These are phyloP conservation scores for Ectobius pallidus DNA, from an alignment of 2,888 invertebrate genomes.

Conservation along the genomic window DNA sequence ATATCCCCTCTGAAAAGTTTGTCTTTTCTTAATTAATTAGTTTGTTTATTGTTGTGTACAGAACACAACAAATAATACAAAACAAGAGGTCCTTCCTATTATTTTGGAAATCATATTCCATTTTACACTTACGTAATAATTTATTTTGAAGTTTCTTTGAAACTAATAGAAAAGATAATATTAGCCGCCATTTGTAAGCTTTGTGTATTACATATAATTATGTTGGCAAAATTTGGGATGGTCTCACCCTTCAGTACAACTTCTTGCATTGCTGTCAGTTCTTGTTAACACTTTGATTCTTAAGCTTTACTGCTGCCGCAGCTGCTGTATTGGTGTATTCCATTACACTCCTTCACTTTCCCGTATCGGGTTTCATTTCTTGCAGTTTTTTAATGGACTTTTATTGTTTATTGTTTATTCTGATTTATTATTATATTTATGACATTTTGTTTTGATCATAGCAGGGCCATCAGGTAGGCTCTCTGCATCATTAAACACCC, in stretches of 20 bases:
- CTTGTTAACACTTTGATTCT: no score
- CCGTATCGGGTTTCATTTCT: background rate
- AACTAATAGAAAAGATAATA: no score
- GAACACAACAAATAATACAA: no score
- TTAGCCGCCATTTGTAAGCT: no score
- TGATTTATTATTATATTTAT: slow-evolving; percentile 21
- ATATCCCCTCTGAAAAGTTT: no score
- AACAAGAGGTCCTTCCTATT: no score
- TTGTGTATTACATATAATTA: no score
- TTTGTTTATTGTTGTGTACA: no score
- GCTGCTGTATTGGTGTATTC: background rate
- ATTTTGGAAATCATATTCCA: no score
- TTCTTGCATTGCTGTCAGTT: background rate
- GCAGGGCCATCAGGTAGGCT: background rate
- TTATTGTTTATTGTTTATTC: slow-evolving; percentile 27
- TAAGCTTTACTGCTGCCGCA: background rate
- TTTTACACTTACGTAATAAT: no score
- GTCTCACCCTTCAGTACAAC: background rate
- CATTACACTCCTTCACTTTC: background rate
- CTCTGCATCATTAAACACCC: background rate
- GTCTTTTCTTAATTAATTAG: no score
- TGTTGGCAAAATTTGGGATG: background rate
- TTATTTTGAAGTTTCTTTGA: no score
- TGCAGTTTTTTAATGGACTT: slow-evolving; percentile 8
- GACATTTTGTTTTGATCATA: background rate